Evolutionary conservation across 1,140 invertebrate genomes (phyloP), one percentile per base, ranked within the genome.

Genomic region (Papilio polytes): DNA sequence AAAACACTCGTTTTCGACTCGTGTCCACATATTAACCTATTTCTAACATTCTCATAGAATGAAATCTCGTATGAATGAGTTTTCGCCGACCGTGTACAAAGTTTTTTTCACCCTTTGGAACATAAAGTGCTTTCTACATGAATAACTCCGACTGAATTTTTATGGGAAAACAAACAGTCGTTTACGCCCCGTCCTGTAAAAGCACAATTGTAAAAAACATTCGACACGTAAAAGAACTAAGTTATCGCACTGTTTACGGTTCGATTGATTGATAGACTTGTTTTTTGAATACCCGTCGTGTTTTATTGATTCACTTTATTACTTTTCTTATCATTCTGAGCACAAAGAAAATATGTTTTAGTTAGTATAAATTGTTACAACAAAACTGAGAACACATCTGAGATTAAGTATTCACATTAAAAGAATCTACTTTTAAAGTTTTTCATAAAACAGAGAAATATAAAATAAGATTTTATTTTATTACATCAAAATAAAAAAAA

Each of bases 191-290:
- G 51, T 18, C n/a, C 15, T 59, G 48, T 56, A 78, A 59, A 78
- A 53, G 74, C 48, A 59, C 4, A 59, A 59, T 78, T 59, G 51
- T 26, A 78, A 78, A 78, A 59, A 78, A 78, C 53, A 59, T 78
- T 78, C 76, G 20, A 18, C 22, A 78, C 31, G 76, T 41, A 59
- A 78, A 78, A 59, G 41, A 78, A 56, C 51, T 78, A 78, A 78
- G 76, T 78, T 78, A 78, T 78, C 76, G 53, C 76, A 59, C 26
- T 59, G 76, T 78, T 78, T 59, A 78, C 76, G 76, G 76, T 78
- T 78, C 76, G 12, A 78, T 78, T 78, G 76, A 78, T 78, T 78
- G 26, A 78, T 78, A 59, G 48, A 41, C 76, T 78, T 78, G 76
- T 78, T 78, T 78, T 78, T 53, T 36, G 76, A 78, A 78, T 59